Conservation (phyloP, 35 echinoderm and acorn worm species). For the Ptychodera flava region DNA sequence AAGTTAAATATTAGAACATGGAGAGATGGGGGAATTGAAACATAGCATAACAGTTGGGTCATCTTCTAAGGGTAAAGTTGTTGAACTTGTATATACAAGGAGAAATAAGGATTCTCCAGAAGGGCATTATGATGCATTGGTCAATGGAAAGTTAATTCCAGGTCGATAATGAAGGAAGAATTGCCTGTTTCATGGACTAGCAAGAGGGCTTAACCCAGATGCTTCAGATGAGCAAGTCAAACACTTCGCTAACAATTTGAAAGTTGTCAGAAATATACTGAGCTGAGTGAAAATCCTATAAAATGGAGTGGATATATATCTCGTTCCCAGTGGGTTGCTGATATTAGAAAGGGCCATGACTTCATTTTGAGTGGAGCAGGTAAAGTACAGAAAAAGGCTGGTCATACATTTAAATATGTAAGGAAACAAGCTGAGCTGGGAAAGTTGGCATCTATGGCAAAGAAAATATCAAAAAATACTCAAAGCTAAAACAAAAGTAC, state of each 20-base stretch:
- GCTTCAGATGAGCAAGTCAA: background rate
- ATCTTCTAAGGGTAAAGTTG: background rate
- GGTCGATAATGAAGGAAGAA: background rate
- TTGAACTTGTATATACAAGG: background rate
- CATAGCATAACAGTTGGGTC: background rate
- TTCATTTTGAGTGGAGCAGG: background rate
- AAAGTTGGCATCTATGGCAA: background rate
- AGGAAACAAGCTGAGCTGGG: background rate
- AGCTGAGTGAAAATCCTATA: background rate
- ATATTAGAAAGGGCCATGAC: background rate
- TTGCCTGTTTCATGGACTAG: background rate
- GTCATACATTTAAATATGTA: background rate
- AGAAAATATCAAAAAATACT: background rate
- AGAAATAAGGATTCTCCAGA: background rate
- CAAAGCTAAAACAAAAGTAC: background rate
- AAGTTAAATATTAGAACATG: background rate
- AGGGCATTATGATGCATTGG: background rate
- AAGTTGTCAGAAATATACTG: background rate
- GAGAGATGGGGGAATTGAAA: background rate
- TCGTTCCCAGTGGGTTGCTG: background rate
- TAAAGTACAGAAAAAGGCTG: background rate
- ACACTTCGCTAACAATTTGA: background rate
- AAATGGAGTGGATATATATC: background rate
- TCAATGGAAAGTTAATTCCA: background rate
- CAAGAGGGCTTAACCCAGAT: background rate